Evolutionary conservation across 1,140 invertebrate species (phyloP).

Genomic region (Parapsyche elsis): DNA sequence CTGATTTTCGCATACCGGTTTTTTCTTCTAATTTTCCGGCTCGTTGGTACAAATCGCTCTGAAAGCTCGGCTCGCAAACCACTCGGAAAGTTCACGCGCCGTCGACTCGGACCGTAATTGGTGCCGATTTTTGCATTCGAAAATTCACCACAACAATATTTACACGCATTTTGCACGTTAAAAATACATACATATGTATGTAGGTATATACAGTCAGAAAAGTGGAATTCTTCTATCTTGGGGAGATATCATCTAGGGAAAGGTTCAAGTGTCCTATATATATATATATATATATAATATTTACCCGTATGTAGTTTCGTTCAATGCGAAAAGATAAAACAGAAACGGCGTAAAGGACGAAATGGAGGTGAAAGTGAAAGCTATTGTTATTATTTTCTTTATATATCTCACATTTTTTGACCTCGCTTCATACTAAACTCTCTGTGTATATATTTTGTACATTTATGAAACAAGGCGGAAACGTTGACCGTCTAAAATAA

Average conservation of each 20-base stretch:
- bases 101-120: conserved; percentile 10
- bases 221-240: not conserved
- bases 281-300: too few relatives aligned
- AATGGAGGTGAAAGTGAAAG: conserved; percentile 44
- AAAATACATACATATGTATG: not conserved
- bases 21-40: conserved; percentile 31
- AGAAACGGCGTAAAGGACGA: conserved; percentile 39
- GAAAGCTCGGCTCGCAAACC: conserved; percentile 21
- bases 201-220: not conserved
- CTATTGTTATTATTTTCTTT: conserved; percentile 45
- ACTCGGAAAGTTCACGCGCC: conserved; percentile 26
- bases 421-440: not conserved
- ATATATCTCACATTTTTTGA: conserved; percentile 30
- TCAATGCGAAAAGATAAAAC: conserved; percentile 41
- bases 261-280: not conserved
- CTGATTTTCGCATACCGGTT: not conserved
- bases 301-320: conserved; percentile 20
- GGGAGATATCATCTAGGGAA: conserved; percentile 8
- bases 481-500: too few relatives aligned
- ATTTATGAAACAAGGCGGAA: not conserved
- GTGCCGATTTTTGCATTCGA: conserved; percentile 18
- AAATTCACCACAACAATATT: not conserved
- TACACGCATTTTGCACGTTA: not conserved
- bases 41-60: conserved; percentile 21
- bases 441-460: not conserved